Base-by-base conservation (phyloP, 2,888 invertebrate genomes). In the Noctua pronuba region DNA sequence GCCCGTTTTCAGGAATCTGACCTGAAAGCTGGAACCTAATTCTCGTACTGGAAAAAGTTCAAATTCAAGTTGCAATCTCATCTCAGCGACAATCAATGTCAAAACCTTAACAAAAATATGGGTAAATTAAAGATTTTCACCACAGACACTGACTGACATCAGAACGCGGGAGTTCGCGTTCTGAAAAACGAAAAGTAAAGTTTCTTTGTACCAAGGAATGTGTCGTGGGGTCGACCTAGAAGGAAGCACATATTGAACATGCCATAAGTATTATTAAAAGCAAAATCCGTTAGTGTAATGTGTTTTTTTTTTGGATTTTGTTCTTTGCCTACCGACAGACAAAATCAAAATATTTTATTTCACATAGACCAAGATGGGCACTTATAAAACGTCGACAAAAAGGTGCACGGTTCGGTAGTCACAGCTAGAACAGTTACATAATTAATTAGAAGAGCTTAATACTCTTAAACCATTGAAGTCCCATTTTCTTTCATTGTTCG, bases 401-500 rank as follows among this genome's bases (percentile, higher is more conserved):
- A n/a, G n/a, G n/a, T n/a, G n/a, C n/a, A n/a, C n/a, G n/a, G n/a
- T n/a, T n/a, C n/a, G n/a, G n/a, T n/a, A n/a, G n/a, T n/a, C n/a
- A 55, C 4, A 58, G 7, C 11, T 28, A 58, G n/a, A n/a, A n/a
- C n/a, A n/a, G 7, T 44, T 28, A n/a, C 18, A 35, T 11, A 11
- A 41, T 31, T 16, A 31, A 41, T 76, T 35, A 52, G 1, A 46
- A 46, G 4, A 35, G 21, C 21, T 64, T 52, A 52, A 5, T 24
- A 41, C n/a, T 49, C 24, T 28, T 13, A 31, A 8, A 62, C 11
- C 44, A 65, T 73, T 65, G 21, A 65, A 67, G 35, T 41, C 35
- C 52, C 31, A 66, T 60, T 75, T 24, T 24, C 16, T 49, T 58
- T 66, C 4, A 70, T 75, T 31, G 31, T 46, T 35, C 31, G 16